Conservation (phyloP, 2,797 vertebrate species). For the Rhincodon typus region DNA sequence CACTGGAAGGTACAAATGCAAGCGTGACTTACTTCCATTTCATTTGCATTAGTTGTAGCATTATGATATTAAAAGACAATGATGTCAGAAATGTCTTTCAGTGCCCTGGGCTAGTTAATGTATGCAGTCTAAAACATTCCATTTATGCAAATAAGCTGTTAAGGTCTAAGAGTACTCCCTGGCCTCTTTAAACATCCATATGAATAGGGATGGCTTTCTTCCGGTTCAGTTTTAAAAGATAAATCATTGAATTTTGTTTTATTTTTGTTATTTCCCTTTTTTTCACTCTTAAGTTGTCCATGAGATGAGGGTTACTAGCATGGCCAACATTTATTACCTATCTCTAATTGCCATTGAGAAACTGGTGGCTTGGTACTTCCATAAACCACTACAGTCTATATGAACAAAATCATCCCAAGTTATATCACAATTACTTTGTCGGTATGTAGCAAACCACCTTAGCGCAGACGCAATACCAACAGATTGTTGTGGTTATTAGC, state of each 20-base stretch:
- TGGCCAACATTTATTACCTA: not conserved
- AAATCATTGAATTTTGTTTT: conserved; percentile 53
- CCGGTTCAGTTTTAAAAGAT: conserved; percentile 40
- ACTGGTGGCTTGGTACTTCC: not conserved
- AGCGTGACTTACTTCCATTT: conserved; percentile 56
- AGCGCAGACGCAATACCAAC: no score
- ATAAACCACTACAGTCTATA: not conserved
- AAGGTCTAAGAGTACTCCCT: conserved; percentile 51
- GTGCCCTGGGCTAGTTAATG: conserved; percentile 61
- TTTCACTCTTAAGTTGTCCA: not conserved
- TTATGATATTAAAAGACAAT: conserved; percentile 59
- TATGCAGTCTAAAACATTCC: conserved; percentile 65
- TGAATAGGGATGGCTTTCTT: conserved; percentile 36
- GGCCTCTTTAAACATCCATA: conserved; percentile 46
- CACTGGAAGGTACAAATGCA: not conserved
- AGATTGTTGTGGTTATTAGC: no score
- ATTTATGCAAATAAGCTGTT: conserved; percentile 59
- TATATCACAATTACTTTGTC: no score
- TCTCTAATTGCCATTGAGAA: not conserved
- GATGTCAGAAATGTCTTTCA: conserved; percentile 69
- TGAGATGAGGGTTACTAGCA: not conserved
- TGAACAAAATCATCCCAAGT: not conserved
- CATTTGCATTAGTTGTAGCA: conserved; percentile 58
- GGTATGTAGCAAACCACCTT: no score
- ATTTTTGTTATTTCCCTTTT: conserved; percentile 49